Evolutionary conservation across 2,113 vertebrate genomes (phyloP), one percentile per base, ranked within the genome.

Genomic region (Brachyistius frenatus): DNA sequence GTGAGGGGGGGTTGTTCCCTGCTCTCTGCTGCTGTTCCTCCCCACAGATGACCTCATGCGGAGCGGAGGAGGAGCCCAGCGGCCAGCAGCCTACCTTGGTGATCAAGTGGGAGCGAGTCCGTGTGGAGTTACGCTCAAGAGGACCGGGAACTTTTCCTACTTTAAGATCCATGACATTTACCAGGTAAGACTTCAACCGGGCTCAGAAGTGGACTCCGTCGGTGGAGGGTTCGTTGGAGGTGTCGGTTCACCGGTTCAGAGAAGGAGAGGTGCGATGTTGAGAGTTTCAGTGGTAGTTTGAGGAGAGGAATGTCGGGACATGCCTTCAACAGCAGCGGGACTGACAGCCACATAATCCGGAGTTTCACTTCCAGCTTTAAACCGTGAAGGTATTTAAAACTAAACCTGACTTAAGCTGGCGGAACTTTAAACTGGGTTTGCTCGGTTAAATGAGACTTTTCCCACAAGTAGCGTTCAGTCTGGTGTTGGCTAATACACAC

Each of bases 241-340:
- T 16, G 49, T 16, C 52, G 37, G 23, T 14, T 7, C 6, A 3
- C 9, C 13, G 23, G 52, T 44, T 49, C 32, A 16, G 33, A 10
- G 63, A 74, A 81, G 74, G 63, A 3, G 3, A 6, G 36, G 31
- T 10, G 54, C 72, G 63, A 77, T 74, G 37, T 49, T 44, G 47
- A 13, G 23, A 15, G 62, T 66, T 81, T 84, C 65, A 23, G 77
- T 46, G 52, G 66, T 32, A 62, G 68, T 85, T 71, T 63, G 68
- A 60, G 5, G 58, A 52, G 86, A 78, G 90, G 84, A 89, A 89
- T 93, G 94, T 92, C 84, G 78, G 85, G 92, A 86, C 94, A 89
- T 94, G 94, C 73, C 89, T 31, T 23, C 62, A 65, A 11, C 60
- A 31, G 8, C 64, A 61, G 0, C 47, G 36, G 53, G 35, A 39